Base-by-base conservation (phyloP, 2,113 vertebrate genomes). In the Gnathonemus longibarbis region DNA sequence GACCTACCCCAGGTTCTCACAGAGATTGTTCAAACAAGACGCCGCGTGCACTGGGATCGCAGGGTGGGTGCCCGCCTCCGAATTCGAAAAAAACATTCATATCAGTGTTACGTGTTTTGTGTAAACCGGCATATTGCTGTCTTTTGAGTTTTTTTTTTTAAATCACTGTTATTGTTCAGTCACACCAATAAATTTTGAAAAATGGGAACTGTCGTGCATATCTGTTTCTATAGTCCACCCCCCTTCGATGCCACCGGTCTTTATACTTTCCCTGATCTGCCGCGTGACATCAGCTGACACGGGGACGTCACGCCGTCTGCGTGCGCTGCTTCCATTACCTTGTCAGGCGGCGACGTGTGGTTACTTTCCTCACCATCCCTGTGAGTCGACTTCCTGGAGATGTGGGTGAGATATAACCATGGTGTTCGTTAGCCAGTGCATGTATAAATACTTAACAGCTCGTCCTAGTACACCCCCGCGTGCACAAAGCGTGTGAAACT, bases 91-190 rank as follows among this genome's bases (percentile, higher is more conserved):
- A 19, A 80, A 42, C 13, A 92, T 94, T 94, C 93, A 94, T 95
- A 95, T 96, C 93, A 94, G 95, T 94, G 94, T 94, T 95, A 95
- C 88, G 92, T 95, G 93, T 93, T 94, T 92, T 93, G 94, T 95
- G 92, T 90, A 74, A 94, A 93, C 95, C 58, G 89, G 92, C 95
- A 94, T 94, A 95, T 94, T 94, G 95, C 94, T 95, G 93, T 93
- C 94, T 94, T 93, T 94, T 93, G 92, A 94, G 93, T 94, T 95
- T 95, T 92, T 93, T 92, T 93, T 92, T 95, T 95, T 94, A 53
- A n/a, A 35, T 56, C 50, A 42, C 50, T 88, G 31, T 95, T 95
- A 93, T 94, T 94, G 93, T 94, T 93, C 92, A 94, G 95, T 90
- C 94, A 93, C 94, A 93, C 93, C 94, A 95, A 96, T 96, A 96